Evolutionary conservation across 2,888 invertebrate genomes (phyloP), one percentile per base, ranked within the genome.

Genomic region (Rhagium mordax): DNA sequence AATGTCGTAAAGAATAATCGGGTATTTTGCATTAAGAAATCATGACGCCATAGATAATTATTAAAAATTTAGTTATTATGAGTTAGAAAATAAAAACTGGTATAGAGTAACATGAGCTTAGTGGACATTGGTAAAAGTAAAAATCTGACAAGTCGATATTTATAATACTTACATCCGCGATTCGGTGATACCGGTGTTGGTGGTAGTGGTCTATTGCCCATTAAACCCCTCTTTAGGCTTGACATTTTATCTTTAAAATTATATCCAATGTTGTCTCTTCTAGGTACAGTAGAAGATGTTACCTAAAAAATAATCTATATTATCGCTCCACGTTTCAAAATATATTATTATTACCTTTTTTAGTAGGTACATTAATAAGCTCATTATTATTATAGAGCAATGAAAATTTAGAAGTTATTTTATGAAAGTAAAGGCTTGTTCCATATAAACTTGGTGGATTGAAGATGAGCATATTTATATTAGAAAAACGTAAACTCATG

Each of bases 161-260:
- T n/a, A n/a, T n/a, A n/a, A n/a, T 59, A 74, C 80, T 81, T 79
- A 82, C 81, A 78, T 49, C 80, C 73, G 33, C 78, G 76, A 69
- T 67, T 79, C 20, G 79, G 78, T 6, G 82, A 77, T 6, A 74
- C 74, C 13, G 91, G 91, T 41, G 91, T 89, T 10, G 91, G 90
- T 15, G 91, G 91, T 73, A 91, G 83, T 6, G 91, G 91, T 59
- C 91, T 86, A 75, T 87, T 88, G 51, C 87, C 88, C 84, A 89
- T 84, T 15, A 75, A 47, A 15, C 78, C 78, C 41, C 85, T 84
- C 78, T 89, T 89, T 59, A 90, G 84, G 78, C 87, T 89, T 8
- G 89, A 89, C 86, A 90, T 88, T 79, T 89, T 90, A 75, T 89
- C 89, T 80, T 85, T 88, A 70, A 88, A 81, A 20, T 87, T 85